Conservation (phyloP, 2,113 vertebrate genomes). For the Oryzias celebensis region DNA sequence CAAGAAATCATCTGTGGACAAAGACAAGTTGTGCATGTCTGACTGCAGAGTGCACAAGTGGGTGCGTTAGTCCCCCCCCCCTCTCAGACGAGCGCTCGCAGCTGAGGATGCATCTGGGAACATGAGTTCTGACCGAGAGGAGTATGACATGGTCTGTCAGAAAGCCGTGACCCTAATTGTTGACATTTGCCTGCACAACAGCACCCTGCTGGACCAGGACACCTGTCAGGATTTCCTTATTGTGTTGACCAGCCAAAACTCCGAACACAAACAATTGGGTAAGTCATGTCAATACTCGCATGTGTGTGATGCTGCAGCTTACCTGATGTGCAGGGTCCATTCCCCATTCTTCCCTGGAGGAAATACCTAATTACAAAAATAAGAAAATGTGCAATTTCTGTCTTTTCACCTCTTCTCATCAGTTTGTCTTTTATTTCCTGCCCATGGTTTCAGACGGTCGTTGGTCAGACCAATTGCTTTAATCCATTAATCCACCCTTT, state of each 20-base stretch:
- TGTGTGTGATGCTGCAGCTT: constrained; percentile 11
- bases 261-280: constrained; percentile 65
- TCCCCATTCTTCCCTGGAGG: background rate
- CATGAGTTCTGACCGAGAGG: constrained; percentile 79
- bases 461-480: too few species aligned
- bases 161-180: constrained; percentile 80
- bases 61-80: constrained; percentile 58
- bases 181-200: constrained; percentile 81
- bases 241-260: constrained; percentile 68
- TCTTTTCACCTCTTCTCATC: constrained; percentile 1
- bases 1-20: constrained; percentile 44
- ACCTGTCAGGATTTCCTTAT: constrained; percentile 80
- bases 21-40: constrained; percentile 63
- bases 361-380: background rate
- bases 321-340: constrained; percentile 2
- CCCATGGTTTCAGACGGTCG: constrained; percentile 8
- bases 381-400: background rate
- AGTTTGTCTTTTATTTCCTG: background rate
- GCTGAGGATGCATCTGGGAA: constrained; percentile 76
- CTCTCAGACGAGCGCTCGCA: constrained; percentile 68
- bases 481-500: constrained; percentile 39
- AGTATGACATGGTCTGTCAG: constrained; percentile 82
- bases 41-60: constrained; percentile 46
- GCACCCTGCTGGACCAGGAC: constrained; percentile 70
- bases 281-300: constrained; percentile 36